Evolutionary conservation across 2,113 vertebrate genomes (phyloP).

Genomic region (Microtus pennsylvanicus): DNA sequence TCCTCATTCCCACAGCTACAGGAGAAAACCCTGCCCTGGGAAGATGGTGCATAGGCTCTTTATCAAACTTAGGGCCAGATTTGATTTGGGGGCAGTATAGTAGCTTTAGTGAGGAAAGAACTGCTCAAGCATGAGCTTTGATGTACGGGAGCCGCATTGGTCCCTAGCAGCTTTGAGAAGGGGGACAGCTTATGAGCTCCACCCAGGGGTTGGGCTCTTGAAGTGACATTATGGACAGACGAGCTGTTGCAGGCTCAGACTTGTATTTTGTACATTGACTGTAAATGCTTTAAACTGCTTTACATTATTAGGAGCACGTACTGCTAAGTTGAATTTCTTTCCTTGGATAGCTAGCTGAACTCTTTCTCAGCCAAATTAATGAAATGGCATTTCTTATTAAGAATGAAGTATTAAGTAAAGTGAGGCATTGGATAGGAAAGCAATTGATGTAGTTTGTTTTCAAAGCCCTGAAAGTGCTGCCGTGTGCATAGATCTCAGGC

Average conservation of each 20-base stretch:
- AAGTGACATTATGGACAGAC: neutral
- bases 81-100: neutral
- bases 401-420: conserved; percentile 78
- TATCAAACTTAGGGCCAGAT: neutral
- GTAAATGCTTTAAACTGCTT: conserved; percentile 46
- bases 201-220: neutral
- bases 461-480: conserved; percentile 64
- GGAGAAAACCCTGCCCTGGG: neutral
- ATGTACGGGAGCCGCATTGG: neutral
- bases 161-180: neutral
- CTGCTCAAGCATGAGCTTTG: neutral
- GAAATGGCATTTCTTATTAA: conserved; percentile 74
- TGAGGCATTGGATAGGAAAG: conserved; percentile 59
- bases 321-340: conserved; percentile 76
- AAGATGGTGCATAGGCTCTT: neutral
- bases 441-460: conserved; percentile 76
- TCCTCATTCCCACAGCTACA: neutral
- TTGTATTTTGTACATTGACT: neutral
- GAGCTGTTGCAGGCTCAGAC: neutral
- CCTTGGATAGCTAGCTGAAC: conserved; percentile 65
- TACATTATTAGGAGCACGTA: conserved; percentile 64
- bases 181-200: neutral
- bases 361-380: conserved; percentile 72
- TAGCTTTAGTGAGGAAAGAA: neutral
- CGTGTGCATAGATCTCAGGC: conserved; percentile 60